Evolutionary conservation across 2,113 vertebrate species (phyloP).

Genomic region (Gadus macrocephalus): DNA sequence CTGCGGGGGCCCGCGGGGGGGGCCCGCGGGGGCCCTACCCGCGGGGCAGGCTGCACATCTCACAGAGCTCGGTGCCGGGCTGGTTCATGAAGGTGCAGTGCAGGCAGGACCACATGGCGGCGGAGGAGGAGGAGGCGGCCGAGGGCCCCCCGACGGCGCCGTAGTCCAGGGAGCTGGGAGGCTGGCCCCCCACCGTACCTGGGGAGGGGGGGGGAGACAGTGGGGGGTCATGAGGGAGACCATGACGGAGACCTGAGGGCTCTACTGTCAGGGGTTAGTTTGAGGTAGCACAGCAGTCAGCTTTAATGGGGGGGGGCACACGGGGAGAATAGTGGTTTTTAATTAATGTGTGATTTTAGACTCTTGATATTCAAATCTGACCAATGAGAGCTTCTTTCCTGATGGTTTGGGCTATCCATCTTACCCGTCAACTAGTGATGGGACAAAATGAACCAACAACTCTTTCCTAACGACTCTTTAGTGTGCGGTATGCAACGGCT

Average conservation of each 20-base stretch:
- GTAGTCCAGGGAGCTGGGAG: constrained; percentile 82
- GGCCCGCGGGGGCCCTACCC: constrained; percentile 63
- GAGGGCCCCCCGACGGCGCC: constrained; percentile 80
- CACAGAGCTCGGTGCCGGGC: constrained; percentile 93
- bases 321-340: too few species aligned
- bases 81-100: constrained; percentile 99
- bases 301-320: too few species aligned
- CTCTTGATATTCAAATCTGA: too few species aligned
- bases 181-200: constrained; percentile 91
- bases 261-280: too few species aligned
- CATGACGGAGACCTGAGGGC: neutral
- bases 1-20: constrained; percentile 8
- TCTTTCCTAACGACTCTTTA: too few species aligned
- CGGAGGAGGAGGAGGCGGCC: constrained; percentile 59
- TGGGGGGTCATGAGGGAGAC: neutral
- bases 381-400: too few species aligned
- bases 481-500: too few species aligned
- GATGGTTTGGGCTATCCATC: too few species aligned
- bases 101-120: constrained; percentile 92
- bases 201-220: constrained; percentile 2
- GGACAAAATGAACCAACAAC: too few species aligned
- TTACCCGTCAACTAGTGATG: too few species aligned
- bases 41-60: constrained; percentile 96
- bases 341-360: too few species aligned
- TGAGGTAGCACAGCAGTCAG: too few species aligned